Conservation (phyloP, 2,113 vertebrate species). For the Neolamprologus tretocephalus region DNA sequence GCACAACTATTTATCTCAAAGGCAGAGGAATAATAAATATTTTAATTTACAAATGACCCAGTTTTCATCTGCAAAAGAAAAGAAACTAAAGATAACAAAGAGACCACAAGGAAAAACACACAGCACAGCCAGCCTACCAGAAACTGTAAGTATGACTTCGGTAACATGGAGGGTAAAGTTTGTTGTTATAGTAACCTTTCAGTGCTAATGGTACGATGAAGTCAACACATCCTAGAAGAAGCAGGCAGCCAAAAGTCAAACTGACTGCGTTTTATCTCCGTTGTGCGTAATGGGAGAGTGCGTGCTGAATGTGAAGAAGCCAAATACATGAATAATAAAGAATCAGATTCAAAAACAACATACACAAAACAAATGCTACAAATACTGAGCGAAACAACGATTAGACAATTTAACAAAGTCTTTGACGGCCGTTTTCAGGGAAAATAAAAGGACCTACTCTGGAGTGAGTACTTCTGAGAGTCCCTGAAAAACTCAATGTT, state of each 20-base stretch:
- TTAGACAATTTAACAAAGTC: background rate
- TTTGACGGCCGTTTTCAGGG: accelerated
- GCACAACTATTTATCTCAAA: background rate
- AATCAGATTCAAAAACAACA: background rate
- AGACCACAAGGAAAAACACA: background rate
- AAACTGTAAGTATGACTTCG: background rate
- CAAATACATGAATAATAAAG: background rate
- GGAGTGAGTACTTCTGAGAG: background rate
- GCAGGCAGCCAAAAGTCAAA: background rate
- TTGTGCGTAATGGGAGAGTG: background rate
- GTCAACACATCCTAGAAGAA: background rate
- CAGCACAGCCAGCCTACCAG: background rate
- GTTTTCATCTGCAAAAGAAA: background rate
- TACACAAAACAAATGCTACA: background rate
- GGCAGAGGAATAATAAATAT: background rate
- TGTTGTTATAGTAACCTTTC: background rate
- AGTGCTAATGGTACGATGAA: accelerated
- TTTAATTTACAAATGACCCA: background rate
- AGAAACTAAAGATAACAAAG: background rate
- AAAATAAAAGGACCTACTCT: background rate
- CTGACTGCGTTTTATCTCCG: background rate
- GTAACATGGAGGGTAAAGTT: background rate
- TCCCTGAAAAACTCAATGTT: background rate
- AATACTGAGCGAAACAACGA: background rate
- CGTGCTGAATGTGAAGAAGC: background rate